phyloP scores from a whole-genome alignment of 35 echinoderm and acorn worm genomes.

The Apostichopus californicus region DNA sequence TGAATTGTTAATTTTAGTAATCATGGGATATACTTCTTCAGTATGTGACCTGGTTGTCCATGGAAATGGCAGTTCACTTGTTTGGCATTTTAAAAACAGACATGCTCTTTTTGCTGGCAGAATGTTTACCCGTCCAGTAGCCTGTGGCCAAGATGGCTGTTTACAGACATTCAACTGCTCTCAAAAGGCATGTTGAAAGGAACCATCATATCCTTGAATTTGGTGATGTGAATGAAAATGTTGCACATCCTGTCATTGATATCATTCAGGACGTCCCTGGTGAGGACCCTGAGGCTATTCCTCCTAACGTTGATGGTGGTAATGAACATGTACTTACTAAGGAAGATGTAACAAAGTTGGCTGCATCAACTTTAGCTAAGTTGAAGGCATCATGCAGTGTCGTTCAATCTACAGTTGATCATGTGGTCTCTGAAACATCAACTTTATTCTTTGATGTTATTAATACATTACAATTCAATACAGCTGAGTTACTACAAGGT shows the following conservation, averaged over 20 bases:
- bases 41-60: not conserved
- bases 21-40: not conserved
- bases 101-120: constrained; percentile 1
- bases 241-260: not conserved
- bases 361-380: constrained; percentile 2
- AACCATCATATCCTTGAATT: not conserved
- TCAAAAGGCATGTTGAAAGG: constrained; percentile 43
- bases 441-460: constrained; percentile 42
- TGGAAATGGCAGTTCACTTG: not conserved
- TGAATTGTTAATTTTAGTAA: not conserved
- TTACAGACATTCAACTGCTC: constrained; percentile 47
- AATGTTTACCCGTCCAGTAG: not conserved
- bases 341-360: not conserved
- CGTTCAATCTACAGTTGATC: constrained; percentile 36
- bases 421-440: constrained; percentile 10
- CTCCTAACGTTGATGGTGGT: not conserved
- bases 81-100: constrained; percentile 5
- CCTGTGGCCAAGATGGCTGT: constrained; percentile 69
- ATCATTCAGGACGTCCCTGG: not conserved
- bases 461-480: not conserved
- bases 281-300: not conserved
- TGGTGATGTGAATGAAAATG: not conserved
- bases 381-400: constrained; percentile 17
- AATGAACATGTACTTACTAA: not conserved
- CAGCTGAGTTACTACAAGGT: not conserved